phyloP scores from a whole-genome alignment of 2,797 vertebrate genomes.

The Syngnathus acus region DNA sequence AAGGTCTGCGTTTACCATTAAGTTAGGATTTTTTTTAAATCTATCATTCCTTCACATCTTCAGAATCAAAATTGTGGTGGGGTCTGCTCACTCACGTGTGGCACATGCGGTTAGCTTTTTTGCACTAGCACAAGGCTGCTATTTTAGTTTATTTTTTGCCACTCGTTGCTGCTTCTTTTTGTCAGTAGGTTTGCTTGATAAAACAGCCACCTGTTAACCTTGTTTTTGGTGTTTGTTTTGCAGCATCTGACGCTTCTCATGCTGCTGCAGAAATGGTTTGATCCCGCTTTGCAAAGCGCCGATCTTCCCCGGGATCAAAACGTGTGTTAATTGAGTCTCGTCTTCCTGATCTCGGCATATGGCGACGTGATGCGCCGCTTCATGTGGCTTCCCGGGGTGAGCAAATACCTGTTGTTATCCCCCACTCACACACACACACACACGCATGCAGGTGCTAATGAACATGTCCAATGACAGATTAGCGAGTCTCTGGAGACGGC shows the following conservation, averaged over 20 bases:
- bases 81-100: neutral
- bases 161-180: too few relatives aligned
- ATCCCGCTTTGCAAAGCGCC: neutral
- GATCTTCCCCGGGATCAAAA: conserved; percentile 36
- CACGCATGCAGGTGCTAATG: conserved; percentile 39
- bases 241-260: neutral
- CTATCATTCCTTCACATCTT: too few relatives aligned
- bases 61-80: too few relatives aligned
- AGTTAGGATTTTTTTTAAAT: neutral
- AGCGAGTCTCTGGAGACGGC: conserved; percentile 39
- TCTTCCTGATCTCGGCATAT: conserved; percentile 54
- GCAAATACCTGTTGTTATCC: conserved; percentile 24
- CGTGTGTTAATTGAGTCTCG: conserved; percentile 47
- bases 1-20: neutral
- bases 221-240: neutral
- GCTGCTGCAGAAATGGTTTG: neutral
- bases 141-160: neutral
- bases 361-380: conserved; percentile 48
- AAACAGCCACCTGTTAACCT: neutral
- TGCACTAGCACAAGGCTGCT: neutral
- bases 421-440: conserved; percentile 23
- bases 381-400: conserved; percentile 46
- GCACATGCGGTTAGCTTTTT: neutral
- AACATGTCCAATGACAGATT: conserved; percentile 58
- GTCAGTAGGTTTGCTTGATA: neutral